Conservation (phyloP, 2,113 vertebrate species). For the Neodontobutis hainanensis region DNA sequence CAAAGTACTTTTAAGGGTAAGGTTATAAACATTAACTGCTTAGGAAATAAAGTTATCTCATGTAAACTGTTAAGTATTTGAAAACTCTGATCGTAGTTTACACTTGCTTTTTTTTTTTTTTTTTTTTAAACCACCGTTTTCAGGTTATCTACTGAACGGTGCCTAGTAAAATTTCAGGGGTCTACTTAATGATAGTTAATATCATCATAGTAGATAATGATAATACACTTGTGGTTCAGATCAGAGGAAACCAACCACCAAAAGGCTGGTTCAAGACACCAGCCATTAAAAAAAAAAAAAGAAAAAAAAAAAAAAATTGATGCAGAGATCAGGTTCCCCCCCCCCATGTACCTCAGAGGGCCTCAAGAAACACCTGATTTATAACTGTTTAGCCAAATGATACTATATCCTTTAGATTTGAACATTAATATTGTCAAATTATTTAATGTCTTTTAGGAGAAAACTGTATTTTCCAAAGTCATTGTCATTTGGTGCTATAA, state of each 20-base stretch:
- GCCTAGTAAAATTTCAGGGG: constrained; percentile 52
- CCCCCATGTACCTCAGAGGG: constrained; percentile 35
- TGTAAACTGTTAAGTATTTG: constrained; percentile 33
- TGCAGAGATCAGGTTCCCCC: constrained; percentile 39
- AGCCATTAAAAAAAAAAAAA: constrained; percentile 39
- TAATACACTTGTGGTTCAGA: constrained; percentile 47
- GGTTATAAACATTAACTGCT: constrained; percentile 48
- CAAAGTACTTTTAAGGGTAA: constrained; percentile 36
- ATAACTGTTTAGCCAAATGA: constrained; percentile 45
- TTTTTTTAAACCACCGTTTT: constrained; percentile 19
- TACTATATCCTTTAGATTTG: constrained; percentile 47
- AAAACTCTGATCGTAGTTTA: constrained; percentile 53
- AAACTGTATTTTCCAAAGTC: constrained; percentile 99
- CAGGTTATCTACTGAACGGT: constrained; percentile 43
- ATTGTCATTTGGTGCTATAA: constrained; percentile 98
- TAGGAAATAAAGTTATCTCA: constrained; percentile 41
- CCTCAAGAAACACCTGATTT: constrained; percentile 35
- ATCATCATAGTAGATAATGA: constrained; percentile 36
- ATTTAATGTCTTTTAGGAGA: constrained; percentile 99
- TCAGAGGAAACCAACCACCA: constrained; percentile 59
- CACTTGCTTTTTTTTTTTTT: constrained; percentile 38
- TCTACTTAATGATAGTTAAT: constrained; percentile 4
- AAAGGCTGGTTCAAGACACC: constrained; percentile 41
- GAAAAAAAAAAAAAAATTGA: constrained; percentile 14
- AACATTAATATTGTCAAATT: constrained; percentile 66